Conservation (phyloP, 2,888 invertebrate genomes). For the Blastobasis lacticolella region DNA sequence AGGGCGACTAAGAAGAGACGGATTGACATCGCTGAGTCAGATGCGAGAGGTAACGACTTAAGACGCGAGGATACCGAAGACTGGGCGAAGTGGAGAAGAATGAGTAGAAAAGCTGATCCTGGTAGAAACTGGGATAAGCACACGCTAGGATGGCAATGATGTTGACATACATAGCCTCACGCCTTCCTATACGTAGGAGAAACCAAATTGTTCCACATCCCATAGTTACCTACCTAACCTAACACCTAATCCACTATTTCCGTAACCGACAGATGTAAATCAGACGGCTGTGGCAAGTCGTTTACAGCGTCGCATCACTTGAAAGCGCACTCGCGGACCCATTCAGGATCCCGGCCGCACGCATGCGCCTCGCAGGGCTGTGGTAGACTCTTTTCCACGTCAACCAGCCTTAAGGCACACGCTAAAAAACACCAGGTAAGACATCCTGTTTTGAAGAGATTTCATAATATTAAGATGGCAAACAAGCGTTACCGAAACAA, state of each 20-base stretch:
- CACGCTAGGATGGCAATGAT: too few relatives aligned
- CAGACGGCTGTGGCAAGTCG: conserved; percentile 90
- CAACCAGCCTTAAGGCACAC: conserved; percentile 88
- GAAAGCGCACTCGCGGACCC: conserved; percentile 91
- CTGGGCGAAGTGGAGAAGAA: too few relatives aligned
- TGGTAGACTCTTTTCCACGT: conserved; percentile 85
- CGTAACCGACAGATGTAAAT: conserved; percentile 77
- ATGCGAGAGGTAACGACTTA: too few relatives aligned
- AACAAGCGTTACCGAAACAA: neutral
- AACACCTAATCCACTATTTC: conserved; percentile 2
- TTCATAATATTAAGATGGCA: neutral
- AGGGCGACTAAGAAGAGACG: too few relatives aligned
- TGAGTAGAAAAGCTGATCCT: too few relatives aligned
- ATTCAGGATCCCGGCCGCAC: conserved; percentile 87
- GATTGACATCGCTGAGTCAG: too few relatives aligned
- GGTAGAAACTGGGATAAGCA: too few relatives aligned
- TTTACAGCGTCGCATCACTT: conserved; percentile 96
- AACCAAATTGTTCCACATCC: too few relatives aligned
- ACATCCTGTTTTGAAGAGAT: too few relatives aligned
- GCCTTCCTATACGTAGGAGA: too few relatives aligned
- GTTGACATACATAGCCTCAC: too few relatives aligned
- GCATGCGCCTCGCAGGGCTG: conserved; percentile 81
- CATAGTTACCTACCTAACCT: neutral
- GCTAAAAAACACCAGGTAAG: conserved; percentile 80
- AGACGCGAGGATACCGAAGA: too few relatives aligned